Base-by-base conservation (phyloP, 1,140 invertebrate genomes). In the Lucilia cuprina region DNA sequence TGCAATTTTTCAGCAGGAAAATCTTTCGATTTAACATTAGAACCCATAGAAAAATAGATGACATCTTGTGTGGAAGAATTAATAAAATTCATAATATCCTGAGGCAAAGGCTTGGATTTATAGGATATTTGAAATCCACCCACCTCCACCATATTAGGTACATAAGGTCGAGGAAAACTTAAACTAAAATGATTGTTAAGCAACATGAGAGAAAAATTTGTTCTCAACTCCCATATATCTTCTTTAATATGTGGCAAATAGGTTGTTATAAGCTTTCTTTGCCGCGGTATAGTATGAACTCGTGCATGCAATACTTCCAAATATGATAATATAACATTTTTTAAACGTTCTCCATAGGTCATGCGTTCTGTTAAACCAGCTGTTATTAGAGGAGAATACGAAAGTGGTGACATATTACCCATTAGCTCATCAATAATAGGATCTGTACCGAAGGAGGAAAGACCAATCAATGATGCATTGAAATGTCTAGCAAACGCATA, bases 21-120 rank as follows among this genome's bases (percentile, higher is more conserved):
- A 10, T 70, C n/a, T 9, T 21, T 21, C 25, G 21, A 10, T 19
- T 92, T 91, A 0, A 94, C 91, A 90, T 94, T 94, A 1, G 94
- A 94, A 0, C 95, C 95, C 85, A 95, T 92, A 65, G 93, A 94
- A 89, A 95, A 95, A 85, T 94, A 94, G 49, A 96, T 93, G 0
- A 94, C 93, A 2, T 95, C 95, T 74, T 94, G 88, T n/a, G 89
- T 86, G 0, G 94, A 92, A 41, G 92, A 91, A 83, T 94, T 93
- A 17, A 95, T 86, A 85, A 94, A 93, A 34, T 91, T 87, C 86
- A 85, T 47, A 7, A 88, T 78, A 25, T 90, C 92, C n/a, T 83
- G 8, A 70, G 92, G 86, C 86, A 94, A 87, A 30, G 86, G 41
- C 0, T 88, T 86, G 88, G 86, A 89, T 92, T 55, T 55, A 12